Base-by-base conservation (phyloP, 2,113 vertebrate species). In the Suncus etruscus region DNA sequence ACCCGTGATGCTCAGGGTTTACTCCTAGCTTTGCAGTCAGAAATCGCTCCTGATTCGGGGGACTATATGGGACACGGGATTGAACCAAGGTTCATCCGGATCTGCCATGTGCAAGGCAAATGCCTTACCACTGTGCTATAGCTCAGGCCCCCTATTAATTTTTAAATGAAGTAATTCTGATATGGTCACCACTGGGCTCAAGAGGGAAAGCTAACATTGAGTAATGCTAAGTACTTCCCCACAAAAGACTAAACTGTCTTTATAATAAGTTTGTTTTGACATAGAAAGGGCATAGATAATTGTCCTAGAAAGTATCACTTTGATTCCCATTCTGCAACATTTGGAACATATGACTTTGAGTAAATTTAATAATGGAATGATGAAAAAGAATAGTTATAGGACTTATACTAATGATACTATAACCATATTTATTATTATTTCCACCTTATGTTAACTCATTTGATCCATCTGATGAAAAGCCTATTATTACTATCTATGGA, bases 381-480 rank as follows among this genome's bases (percentile, higher is more conserved):
- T 83, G 74, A 47, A 87, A 80, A 92, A 84, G 66, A 83, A 16
- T 61, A 20, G 58, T 61, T 20, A 61, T 61, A 61, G 58, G 14
- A 61, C 58, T 61, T 61, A 61, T 16, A 61, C 18, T 61, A 22
- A 61, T 61, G 58, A 61, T 61, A 18, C 15, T 6, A 61, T 61
- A 20, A 61, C 58, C 5, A 58, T 58, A 58, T 58, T 58, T 16
- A 18, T 58, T 14, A 22, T n/a, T 25, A 51, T 50, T 58, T 45
- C 15, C 31, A 58, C 8, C 29, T 89, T 81, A 54, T 1, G 25
- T 29, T 83, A 68, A 63, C 32, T 79, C 0, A 18, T 27, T 68
- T 74, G 81, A 66, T 51, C 11, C 22, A 24, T 73, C 69, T 91
- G 51, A 87, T 12, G 61, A 69, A 54, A 70, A 39, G 15, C 27